Percentiles rank a stretch among this genome's conserved stretches.
These are phyloP conservation scores for Dinothrombium tinctorium DNA, from an alignment of 1,140 invertebrate species.

Conservation along the genomic window DNA sequence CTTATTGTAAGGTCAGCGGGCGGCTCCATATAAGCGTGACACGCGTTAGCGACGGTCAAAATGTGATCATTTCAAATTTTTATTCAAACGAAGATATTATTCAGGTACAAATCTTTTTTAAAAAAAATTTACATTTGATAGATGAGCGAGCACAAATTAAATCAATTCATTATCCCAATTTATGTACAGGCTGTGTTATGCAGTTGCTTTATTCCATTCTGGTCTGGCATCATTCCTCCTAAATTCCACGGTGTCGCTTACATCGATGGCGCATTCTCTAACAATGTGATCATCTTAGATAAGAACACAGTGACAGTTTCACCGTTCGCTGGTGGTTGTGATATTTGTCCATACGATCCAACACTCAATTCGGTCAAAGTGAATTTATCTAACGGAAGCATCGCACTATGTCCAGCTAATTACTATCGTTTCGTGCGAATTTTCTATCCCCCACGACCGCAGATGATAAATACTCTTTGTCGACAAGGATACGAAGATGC, in stretches of 20 bases:
- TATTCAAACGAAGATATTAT: constrained; percentile 72
- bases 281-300: constrained; percentile 80
- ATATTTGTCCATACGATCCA: constrained; percentile 84
- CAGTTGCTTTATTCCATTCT: constrained; percentile 75
- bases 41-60: constrained; percentile 63
- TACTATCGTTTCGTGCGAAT: constrained; percentile 71
- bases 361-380: constrained; percentile 33
- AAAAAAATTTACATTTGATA: too few species aligned
- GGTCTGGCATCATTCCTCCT: constrained; percentile 78
- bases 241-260: constrained; percentile 74
- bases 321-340: constrained; percentile 89
- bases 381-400: constrained; percentile 77
- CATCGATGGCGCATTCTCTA: constrained; percentile 88
- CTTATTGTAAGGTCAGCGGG: constrained; percentile 64
- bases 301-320: constrained; percentile 88
- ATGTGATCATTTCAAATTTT: constrained; percentile 80
- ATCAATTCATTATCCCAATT: too few species aligned
- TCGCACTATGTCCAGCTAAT: constrained; percentile 54
- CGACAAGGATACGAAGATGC: constrained; percentile 95
- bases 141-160: too few species aligned
- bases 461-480: constrained; percentile 74
- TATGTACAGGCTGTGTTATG: constrained; percentile 57
- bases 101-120: constrained; percentile 52
- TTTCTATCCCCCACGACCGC: constrained; percentile 78
- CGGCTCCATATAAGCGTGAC: constrained; percentile 83